Evolutionary conservation across 2,113 vertebrate species (phyloP).

Genomic region (Protobothrops flavoviridis): DNA sequence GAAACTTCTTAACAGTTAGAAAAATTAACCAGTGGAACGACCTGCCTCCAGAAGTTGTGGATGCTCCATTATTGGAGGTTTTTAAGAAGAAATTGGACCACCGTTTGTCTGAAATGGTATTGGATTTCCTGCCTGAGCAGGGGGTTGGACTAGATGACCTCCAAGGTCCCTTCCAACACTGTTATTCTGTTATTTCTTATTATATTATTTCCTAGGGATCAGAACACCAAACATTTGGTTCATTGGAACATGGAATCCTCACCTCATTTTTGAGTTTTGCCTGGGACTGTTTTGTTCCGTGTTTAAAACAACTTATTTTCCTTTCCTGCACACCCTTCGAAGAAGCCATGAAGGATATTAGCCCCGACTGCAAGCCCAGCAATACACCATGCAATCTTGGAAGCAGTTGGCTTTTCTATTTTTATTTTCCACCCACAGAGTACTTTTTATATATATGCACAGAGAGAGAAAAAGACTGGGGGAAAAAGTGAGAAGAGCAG

Average conservation of each 20-base stretch:
- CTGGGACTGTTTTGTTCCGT: not conserved
- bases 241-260: not conserved
- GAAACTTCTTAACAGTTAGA: too few relatives aligned
- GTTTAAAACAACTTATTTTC: not conserved
- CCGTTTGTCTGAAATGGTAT: not conserved
- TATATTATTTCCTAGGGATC: not conserved
- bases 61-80: not conserved
- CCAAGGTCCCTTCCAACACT: too few relatives aligned
- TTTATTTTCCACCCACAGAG: not conserved
- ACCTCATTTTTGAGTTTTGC: not conserved
- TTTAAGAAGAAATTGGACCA: not conserved
- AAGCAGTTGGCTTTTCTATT: not conserved
- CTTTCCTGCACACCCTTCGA: not conserved
- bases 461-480: not conserved
- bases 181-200: not conserved
- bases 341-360: not conserved
- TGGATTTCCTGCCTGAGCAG: too few relatives aligned
- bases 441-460: too few relatives aligned
- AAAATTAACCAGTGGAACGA: too few relatives aligned
- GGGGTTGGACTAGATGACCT: too few relatives aligned
- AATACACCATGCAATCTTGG: not conserved
- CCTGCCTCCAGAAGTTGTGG: not conserved
- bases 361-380: not conserved
- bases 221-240: not conserved
- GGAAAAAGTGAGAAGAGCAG: not conserved